Evolutionary conservation across 1,140 invertebrate genomes (phyloP), one percentile per base, ranked within the genome.

Genomic region (Zaprionus davidi): DNA sequence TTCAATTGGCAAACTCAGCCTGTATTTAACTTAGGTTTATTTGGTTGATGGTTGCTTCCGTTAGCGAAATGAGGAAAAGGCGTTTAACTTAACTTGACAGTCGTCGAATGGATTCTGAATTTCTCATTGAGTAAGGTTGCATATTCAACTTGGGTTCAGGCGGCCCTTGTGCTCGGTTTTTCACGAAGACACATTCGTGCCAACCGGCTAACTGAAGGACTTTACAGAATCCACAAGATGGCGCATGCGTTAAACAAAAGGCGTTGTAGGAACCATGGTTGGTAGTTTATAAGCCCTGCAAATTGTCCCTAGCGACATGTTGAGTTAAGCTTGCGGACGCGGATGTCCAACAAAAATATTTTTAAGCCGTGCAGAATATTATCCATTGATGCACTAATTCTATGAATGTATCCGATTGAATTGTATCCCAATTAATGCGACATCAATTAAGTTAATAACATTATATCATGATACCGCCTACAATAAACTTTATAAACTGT

Each of bases 71-170:
- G 82, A 75, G 81, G 71, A 84, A 91, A 87, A 83, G 82, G 82
- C 82, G 69, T 81, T 67, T 79, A 91, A 91, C 78, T 83, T 82
- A 91, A 87, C 87, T 81, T 91, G 79, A 91, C 83, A 91, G 79
- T 86, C 76, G 87, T 83, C 87, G 76, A 87, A 91, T 83, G 87
- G 81, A 84, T 91, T 91, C 87, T 91, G 87, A 91, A 81, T 87
- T 91, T 91, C 82, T 79, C 83, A 87, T 91, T 91, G 87, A 84
- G 87, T 77, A 91, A 91, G 87, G 87, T 87, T 91, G 59, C 36
- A 63, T 58, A 60, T 72, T 76, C 41, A 71, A 74, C 79, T 76
- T 69, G 41, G 46, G 41, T 55, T 49, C 46, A 22, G 63, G 68
- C 58, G 53, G 53, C 59, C 34, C 46, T 36, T 67, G 60, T 66